phyloP scores from a whole-genome alignment of 2,888 invertebrate species.

The Myopa tessellatipennis region DNA sequence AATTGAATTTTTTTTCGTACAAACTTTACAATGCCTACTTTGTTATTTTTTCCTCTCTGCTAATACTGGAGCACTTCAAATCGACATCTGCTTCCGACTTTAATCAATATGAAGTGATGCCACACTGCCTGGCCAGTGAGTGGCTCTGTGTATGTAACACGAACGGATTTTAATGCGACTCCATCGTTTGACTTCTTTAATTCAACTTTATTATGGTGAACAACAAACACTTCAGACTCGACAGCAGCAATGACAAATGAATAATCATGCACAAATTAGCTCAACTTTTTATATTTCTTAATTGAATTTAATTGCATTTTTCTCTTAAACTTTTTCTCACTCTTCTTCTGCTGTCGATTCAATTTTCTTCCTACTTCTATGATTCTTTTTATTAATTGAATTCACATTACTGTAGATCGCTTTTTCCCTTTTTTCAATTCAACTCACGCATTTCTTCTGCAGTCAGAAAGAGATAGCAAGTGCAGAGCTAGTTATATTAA shows the following conservation, averaged over 20 bases:
- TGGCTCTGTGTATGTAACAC: too few relatives aligned
- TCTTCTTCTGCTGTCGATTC: slow-evolving; percentile 41
- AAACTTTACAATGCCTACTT: slow-evolving; percentile 14
- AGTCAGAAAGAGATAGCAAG: too few relatives aligned
- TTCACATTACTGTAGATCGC: slow-evolving; percentile 34
- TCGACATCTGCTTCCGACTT: background rate
- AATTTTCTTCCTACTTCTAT: slow-evolving; percentile 39
- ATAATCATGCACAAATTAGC: slow-evolving; percentile 54
- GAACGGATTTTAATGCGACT: slow-evolving; percentile 10
- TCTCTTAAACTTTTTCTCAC: slow-evolving; percentile 40
- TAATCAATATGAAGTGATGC: background rate
- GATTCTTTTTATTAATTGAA: slow-evolving; percentile 43
- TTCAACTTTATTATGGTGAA: slow-evolving; percentile 14
- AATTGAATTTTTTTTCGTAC: slow-evolving; percentile 4
- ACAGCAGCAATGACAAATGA: slow-evolving; percentile 38
- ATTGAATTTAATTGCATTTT: slow-evolving; percentile 62
- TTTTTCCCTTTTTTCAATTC: slow-evolving; percentile 45
- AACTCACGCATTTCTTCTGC: slow-evolving; percentile 3
- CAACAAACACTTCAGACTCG: slow-evolving; percentile 7
- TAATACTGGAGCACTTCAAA: background rate
- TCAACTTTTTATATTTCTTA: slow-evolving; percentile 54
- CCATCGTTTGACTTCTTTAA: background rate
- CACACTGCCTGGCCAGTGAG: background rate
- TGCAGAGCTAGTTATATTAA: too few relatives aligned
- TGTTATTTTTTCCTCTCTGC: background rate